Conservation (phyloP, 2,113 vertebrate species). For the Euleptes europaea region DNA sequence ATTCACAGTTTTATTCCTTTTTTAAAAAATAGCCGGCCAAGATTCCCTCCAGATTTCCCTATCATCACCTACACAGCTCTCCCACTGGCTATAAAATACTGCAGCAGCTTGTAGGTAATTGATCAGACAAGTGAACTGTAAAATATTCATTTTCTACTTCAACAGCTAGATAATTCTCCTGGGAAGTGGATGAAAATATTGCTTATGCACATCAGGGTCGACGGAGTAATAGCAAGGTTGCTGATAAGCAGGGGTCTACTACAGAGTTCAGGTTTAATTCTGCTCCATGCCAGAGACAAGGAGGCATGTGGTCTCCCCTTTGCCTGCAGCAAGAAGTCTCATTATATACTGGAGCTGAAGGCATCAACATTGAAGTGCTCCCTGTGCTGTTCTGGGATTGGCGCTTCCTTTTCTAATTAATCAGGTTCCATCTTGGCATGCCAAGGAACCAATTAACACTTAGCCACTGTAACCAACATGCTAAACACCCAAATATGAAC, state of each 20-base stretch:
- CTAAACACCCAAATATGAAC: conserved; percentile 68
- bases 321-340: conserved; percentile 84
- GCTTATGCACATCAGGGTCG: conserved; percentile 93
- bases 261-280: conserved; percentile 80
- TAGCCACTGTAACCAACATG: conserved; percentile 73
- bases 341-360: conserved; percentile 80
- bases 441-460: conserved; percentile 81
- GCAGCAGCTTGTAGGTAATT: conserved; percentile 99
- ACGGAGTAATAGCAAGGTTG: conserved; percentile 85
- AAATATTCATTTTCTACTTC: conserved; percentile 99
- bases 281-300: conserved; percentile 65
- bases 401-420: conserved; percentile 79
- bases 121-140: conserved; percentile 99
- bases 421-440: conserved; percentile 75
- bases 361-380: conserved; percentile 72
- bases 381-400: conserved; percentile 64
- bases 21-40: conserved; percentile 71
- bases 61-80: conserved; percentile 90
- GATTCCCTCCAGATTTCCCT: conserved; percentile 88
- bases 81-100: conserved; percentile 92
- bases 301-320: conserved; percentile 69
- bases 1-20: conserved; percentile 73
- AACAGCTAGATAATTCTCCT: conserved; percentile 99
- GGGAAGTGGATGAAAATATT: conserved; percentile 96
- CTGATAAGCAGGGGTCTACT: conserved; percentile 88